phyloP scores from a whole-genome alignment of 2,113 vertebrate species.

The Pungitius pungitius region DNA sequence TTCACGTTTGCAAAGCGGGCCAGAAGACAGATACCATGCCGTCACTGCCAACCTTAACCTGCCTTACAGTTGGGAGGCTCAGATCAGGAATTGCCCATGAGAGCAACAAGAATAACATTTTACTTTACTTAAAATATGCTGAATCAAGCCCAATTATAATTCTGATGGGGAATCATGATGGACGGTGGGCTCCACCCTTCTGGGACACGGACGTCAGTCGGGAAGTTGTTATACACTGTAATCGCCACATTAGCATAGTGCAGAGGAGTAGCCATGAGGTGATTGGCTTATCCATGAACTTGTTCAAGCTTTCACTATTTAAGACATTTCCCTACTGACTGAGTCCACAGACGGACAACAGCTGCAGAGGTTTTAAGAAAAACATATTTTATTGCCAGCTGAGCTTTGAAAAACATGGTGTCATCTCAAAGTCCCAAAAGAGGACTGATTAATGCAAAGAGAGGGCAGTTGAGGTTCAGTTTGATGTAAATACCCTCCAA shows the following conservation, averaged over 20 bases:
- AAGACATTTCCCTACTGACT: no score
- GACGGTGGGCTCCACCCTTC: no score
- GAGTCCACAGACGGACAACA: background rate
- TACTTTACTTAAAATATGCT: background rate
- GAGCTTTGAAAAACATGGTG: background rate
- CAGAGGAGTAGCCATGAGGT: no score
- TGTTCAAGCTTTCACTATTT: no score
- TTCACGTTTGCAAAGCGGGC: conserved; percentile 40
- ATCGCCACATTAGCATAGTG: no score
- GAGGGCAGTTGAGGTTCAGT: no score
- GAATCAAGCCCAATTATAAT: background rate
- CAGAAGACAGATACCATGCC: conserved; percentile 5
- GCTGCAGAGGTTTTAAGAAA: background rate
- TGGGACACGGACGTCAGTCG: no score
- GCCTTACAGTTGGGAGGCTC: background rate
- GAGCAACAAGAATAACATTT: background rate
- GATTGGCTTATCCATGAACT: no score
- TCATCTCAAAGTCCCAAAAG: no score
- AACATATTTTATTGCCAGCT: background rate
- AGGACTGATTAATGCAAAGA: no score
- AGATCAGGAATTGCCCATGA: background rate
- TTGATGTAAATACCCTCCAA: no score
- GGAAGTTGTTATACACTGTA: no score
- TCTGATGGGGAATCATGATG: background rate
- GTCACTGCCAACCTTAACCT: conserved; percentile 13